Evolutionary conservation across 2,888 invertebrate genomes (phyloP), one percentile per base, ranked within the genome.

Genomic region (Diarsia rubi): DNA sequence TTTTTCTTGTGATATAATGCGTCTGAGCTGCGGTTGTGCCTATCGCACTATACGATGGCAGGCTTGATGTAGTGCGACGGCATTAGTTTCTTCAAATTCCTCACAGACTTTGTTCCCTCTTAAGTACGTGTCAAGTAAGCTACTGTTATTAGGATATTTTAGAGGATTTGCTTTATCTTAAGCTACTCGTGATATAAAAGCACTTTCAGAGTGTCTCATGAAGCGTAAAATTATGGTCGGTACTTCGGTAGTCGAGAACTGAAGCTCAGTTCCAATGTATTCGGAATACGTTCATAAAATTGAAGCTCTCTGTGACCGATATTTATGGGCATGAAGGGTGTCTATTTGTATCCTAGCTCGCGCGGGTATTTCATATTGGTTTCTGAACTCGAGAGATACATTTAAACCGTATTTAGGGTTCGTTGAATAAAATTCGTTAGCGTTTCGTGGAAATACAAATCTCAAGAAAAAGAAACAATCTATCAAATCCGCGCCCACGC

Each of bases 201-300:
- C 57, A 60, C 73, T 74, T 73, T 69, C 49, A 66, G 24, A 62
- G 57, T 66, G 57, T 69, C 69, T 78, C 62, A 71, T 78, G 81
- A 81, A 84, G 81, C 69, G 81, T 80, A 67, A 84, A 82, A 80
- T 84, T 69, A 75, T 80, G 62, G 69, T 69, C 66, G 62, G 24
- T 69, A 70, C 47, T 69, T 69, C 69, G 24, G 31, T 37, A 45
- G 31, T 78, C 24, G 79, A 74, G 71, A 66, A 66, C 60, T 62
- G 62, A 64, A 62, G 64, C 73, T 79, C 69, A 44, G 83, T 73
- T 62, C 69, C 73, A 83, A 81, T 69, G 74, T 83, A 82, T 82
- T 79, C 71, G 75, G 68, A 80, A 79, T 79, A 79, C 84, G 84
- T 79, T 79, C 75, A 83, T 83, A 75, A 83, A 82, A 82, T 80